Evolutionary conservation across 1,140 invertebrate species (phyloP), one percentile per base, ranked within the genome.

Genomic region (Phymorhynchus buccinoides): DNA sequence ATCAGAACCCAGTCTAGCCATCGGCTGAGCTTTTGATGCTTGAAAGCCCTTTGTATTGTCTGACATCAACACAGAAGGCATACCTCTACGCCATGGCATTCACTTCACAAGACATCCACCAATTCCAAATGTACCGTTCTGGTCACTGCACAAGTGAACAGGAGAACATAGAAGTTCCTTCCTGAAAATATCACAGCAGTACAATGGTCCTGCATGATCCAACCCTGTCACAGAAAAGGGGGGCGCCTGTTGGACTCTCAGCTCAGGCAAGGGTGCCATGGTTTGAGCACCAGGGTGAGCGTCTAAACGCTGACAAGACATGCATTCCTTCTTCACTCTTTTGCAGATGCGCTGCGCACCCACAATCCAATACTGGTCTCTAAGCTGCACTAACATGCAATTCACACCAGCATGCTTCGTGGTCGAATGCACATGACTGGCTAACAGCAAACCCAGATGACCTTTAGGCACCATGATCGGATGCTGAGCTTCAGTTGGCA

Each of bases 331-430:
- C 14, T 32, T 30, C 0, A 81, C 80, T 42, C 42, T 81, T 52
- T 56, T 81, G 32, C 42, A 27, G 22, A 81, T 2, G 16, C 42
- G 27, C 37, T 44, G 48, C 22, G 56, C 48, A 52, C 42, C 41
- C n/a, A 56, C 30, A 52, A 81, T 81, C 80, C 80, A 81, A 42
- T 81, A 81, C 56, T 81, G 44, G 32, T 56, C n/a, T 81, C 80
- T 48, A 16, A 81, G n/a, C n/a, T 42, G 12, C 16, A 44, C 56
- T 18, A 81, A 30, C 48, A 81, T 32, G 30, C 30, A 1, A 12
- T 81, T 42, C 48, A 2, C 48, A 0, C 48, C 48, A 0, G 2
- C 48, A 81, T 56, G 80, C 56, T 81, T 81, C 80, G 56, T 22
- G 30, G 44, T 1, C 9, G 7, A 52, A 22, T 81, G 80, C 27